These are phyloP conservation scores for Strigamia maritima DNA, from an alignment of 2,888 invertebrate genomes.

Conservation along the genomic window DNA sequence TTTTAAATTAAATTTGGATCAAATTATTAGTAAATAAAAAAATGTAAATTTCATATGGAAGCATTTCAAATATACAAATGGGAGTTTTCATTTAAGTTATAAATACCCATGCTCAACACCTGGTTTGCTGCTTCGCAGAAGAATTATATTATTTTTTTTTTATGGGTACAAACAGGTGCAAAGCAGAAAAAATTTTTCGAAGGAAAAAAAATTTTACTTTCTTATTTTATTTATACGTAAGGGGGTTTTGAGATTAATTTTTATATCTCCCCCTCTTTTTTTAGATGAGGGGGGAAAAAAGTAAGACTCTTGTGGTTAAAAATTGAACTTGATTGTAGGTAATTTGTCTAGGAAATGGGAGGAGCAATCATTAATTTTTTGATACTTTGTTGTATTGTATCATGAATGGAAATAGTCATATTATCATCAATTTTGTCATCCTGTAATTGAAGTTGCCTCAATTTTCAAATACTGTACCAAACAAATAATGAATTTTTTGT, in stretches of 20 bases:
- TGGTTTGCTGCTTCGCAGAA: background rate
- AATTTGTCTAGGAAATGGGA: background rate
- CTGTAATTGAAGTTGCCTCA: too few relatives aligned
- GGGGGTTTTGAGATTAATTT: background rate
- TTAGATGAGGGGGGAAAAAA: background rate
- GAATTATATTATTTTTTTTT: background rate
- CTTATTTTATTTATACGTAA: background rate
- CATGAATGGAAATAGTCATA: background rate
- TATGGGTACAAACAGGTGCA: slow-evolving; percentile 2
- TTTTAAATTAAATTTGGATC: background rate
- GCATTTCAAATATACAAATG: background rate
- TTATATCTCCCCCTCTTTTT: background rate
- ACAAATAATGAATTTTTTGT: too few relatives aligned
- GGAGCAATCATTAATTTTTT: background rate
- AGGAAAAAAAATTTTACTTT: background rate
- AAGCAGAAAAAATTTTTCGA: background rate
- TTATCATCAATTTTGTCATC: background rate
- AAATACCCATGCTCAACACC: background rate
- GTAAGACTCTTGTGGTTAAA: background rate
- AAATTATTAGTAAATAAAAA: background rate
- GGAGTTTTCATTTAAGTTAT: background rate
- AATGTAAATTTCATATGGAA: background rate
- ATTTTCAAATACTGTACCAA: too few relatives aligned
- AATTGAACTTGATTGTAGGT: slow-evolving; percentile 9
- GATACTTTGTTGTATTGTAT: background rate